Conservation (phyloP, 2,113 vertebrate genomes). For the Pterophyllum scalare region DNA sequence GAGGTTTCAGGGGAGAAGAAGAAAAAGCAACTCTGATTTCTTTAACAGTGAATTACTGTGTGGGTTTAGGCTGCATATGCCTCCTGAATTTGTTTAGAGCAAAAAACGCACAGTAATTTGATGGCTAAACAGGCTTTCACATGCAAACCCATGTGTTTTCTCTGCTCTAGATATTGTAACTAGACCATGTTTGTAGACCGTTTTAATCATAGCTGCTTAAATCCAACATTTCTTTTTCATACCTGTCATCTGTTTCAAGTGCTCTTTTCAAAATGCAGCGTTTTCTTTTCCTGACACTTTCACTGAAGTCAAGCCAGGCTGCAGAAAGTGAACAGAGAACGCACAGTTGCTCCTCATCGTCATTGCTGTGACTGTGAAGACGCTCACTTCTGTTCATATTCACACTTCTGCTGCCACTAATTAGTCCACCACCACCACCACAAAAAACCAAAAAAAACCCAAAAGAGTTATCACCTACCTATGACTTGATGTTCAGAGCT, state of each 20-base stretch:
- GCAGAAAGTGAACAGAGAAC: conserved; percentile 4
- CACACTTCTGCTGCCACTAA: conserved; percentile 9
- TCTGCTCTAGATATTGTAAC: not conserved
- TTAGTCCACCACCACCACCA: not conserved
- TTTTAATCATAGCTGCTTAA: not conserved
- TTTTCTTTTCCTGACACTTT: not conserved
- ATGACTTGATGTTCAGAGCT: not conserved
- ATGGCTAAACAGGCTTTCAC: not conserved
- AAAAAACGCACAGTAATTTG: conserved; percentile 15
- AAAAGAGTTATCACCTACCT: not conserved
- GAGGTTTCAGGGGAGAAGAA: conserved; percentile 37
- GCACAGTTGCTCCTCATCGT: not conserved
- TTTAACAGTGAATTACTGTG: conserved; percentile 35
- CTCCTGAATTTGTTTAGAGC: conserved; percentile 25
- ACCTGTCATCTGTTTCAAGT: conserved; percentile 12
- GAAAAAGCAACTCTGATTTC: conserved; percentile 27
- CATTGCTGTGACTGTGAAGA: conserved; percentile 1
- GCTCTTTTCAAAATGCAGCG: conserved; percentile 3
- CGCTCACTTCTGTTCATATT: conserved; percentile 3
- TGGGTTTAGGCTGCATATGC: conserved; percentile 16
- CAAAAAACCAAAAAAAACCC: no score
- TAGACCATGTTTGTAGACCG: not conserved
- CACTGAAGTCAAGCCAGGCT: conserved; percentile 10
- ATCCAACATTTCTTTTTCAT: not conserved
- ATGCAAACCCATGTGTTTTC: not conserved